phyloP scores from a whole-genome alignment of 2,797 vertebrate species.

The Sebastes steindachneri region DNA sequence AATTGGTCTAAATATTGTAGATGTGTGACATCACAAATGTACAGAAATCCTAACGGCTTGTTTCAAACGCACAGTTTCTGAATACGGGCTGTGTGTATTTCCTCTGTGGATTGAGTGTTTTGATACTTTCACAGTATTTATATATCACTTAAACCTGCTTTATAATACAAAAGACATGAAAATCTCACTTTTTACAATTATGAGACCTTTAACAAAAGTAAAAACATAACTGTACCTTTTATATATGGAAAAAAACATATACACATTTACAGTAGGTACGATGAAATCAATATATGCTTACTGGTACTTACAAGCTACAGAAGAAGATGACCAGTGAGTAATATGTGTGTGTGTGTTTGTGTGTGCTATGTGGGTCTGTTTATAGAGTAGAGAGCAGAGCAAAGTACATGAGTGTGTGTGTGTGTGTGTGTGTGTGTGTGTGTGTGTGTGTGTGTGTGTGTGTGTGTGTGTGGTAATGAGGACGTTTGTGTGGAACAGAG shows the following conservation, averaged over 20 bases:
- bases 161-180: no score
- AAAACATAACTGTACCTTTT: neutral
- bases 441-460: neutral
- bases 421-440: neutral
- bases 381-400: neutral
- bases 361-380: neutral
- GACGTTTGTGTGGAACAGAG: conserved; percentile 33
- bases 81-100: no score
- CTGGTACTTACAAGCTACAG: neutral
- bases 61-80: no score
- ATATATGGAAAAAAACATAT: neutral
- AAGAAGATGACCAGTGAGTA: neutral
- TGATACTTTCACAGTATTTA: no score
- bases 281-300: neutral
- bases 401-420: neutral
- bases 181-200: no score
- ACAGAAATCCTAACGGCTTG: no score
- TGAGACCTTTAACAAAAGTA: neutral
- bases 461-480: neutral
- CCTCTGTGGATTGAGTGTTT: no score
- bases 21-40: no score
- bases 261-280: neutral
- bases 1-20: no score
- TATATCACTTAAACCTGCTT: no score
- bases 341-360: neutral